Percentiles rank a stretch among this genome's conserved stretches.
phyloP scores from a whole-genome alignment of 64 coral and sea anemone species.

The Dendrophyllia cribrosa region DNA sequence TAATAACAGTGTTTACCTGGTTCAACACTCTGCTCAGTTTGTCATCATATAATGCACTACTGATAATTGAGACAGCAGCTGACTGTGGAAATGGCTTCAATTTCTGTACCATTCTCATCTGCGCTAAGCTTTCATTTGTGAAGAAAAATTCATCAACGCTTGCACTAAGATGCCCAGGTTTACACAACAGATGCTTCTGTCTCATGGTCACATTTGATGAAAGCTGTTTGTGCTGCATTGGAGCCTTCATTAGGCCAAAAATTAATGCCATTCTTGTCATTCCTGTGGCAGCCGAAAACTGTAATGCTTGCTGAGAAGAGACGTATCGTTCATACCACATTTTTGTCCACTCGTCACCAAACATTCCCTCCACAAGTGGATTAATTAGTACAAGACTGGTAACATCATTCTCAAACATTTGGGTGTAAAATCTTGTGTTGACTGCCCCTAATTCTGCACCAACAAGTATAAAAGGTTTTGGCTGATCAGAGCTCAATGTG shows the following conservation, averaged over 20 bases:
- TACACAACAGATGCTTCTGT: slow-evolving; percentile 92
- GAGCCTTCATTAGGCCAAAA: slow-evolving; percentile 78
- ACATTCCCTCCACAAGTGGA: slow-evolving; percentile 91
- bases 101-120: slow-evolving; percentile 80
- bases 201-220: slow-evolving; percentile 61
- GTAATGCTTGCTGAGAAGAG: slow-evolving; percentile 72
- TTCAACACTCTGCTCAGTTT: slow-evolving; percentile 65
- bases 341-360: slow-evolving; percentile 68
- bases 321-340: slow-evolving; percentile 73
- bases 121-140: slow-evolving; percentile 93
- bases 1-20: slow-evolving; percentile 39
- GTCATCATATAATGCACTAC: slow-evolving; percentile 77
- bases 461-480: slow-evolving; percentile 85
- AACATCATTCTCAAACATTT: slow-evolving; percentile 85
- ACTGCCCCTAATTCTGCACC: slow-evolving; percentile 90
- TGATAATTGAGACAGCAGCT: slow-evolving; percentile 69
- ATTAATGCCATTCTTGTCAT: slow-evolving; percentile 82
- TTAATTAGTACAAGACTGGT: slow-evolving; percentile 79
- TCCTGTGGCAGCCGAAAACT: slow-evolving; percentile 78
- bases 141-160: slow-evolving; percentile 94
- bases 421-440: slow-evolving; percentile 93
- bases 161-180: slow-evolving; percentile 89
- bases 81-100: slow-evolving; percentile 89
- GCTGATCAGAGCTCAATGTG: slow-evolving; percentile 69
- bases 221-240: slow-evolving; percentile 50